Conservation (phyloP, 2,797 vertebrate species). For the Ammospiza maritima region DNA sequence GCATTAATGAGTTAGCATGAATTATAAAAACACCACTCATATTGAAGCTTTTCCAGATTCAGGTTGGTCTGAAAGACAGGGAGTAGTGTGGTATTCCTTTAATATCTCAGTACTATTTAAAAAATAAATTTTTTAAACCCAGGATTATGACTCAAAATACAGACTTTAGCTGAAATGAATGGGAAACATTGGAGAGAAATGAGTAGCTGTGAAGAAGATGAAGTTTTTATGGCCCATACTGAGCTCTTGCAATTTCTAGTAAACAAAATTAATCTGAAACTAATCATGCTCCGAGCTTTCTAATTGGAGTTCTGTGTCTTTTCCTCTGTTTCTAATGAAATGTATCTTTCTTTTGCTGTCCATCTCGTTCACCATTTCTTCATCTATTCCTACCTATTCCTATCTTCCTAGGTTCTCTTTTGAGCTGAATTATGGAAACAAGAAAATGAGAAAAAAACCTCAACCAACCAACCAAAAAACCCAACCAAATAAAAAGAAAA, state of each 20-base stretch:
- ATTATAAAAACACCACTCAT: background rate
- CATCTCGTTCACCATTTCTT: background rate
- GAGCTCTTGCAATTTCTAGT: background rate
- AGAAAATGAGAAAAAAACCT: background rate
- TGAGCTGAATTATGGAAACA: background rate
- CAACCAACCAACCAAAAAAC: background rate
- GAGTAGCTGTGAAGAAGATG: background rate
- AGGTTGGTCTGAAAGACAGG: background rate
- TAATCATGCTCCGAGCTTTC: background rate
- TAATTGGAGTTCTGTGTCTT: background rate
- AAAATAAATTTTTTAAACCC: background rate
- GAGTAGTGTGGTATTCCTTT: background rate
- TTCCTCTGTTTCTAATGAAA: background rate
- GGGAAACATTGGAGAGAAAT: background rate
- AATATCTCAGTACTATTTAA: background rate
- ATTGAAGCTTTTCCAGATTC: background rate
- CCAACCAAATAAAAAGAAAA: background rate
- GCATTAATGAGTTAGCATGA: background rate
- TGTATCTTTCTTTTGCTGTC: background rate
- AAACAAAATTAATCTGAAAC: background rate
- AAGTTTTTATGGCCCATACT: background rate
- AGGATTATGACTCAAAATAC: background rate
- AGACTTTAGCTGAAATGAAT: background rate
- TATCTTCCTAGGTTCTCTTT: background rate
- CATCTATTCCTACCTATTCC: background rate